Conservation (phyloP, 2,113 vertebrate genomes). For the Bubo scandiacus region DNA sequence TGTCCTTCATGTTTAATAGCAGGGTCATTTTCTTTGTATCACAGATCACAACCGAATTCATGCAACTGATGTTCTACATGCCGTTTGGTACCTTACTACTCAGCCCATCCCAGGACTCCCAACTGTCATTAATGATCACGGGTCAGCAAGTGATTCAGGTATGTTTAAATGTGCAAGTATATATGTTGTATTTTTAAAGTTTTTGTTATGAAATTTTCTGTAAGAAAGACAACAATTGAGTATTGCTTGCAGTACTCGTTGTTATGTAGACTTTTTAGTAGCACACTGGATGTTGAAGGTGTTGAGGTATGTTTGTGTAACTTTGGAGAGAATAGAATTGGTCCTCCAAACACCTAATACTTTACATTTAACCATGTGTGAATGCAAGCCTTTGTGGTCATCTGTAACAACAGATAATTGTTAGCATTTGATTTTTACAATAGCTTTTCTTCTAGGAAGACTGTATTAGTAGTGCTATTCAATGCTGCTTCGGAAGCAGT, state of each 20-base stretch:
- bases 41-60: slow-evolving; percentile 98
- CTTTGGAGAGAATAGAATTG: background rate
- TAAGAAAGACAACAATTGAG: background rate
- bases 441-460: background rate
- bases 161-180: background rate
- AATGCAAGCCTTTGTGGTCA: background rate
- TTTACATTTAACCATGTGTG: background rate
- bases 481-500: background rate
- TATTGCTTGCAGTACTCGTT: background rate
- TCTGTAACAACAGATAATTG: background rate
- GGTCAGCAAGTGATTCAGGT: slow-evolving; percentile 93
- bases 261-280: background rate
- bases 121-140: slow-evolving; percentile 83
- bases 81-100: slow-evolving; percentile 97
- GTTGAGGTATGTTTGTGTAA: background rate
- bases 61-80: slow-evolving; percentile 97
- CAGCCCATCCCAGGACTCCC: slow-evolving; percentile 92
- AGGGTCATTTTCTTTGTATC: background rate
- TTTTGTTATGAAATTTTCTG: background rate
- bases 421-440: background rate
- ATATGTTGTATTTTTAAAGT: background rate
- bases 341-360: background rate
- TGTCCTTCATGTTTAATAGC: background rate
- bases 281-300: background rate
- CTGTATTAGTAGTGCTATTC: background rate